phyloP scores from a whole-genome alignment of 2,797 vertebrate species.

The Tokudaia muenninki region DNA sequence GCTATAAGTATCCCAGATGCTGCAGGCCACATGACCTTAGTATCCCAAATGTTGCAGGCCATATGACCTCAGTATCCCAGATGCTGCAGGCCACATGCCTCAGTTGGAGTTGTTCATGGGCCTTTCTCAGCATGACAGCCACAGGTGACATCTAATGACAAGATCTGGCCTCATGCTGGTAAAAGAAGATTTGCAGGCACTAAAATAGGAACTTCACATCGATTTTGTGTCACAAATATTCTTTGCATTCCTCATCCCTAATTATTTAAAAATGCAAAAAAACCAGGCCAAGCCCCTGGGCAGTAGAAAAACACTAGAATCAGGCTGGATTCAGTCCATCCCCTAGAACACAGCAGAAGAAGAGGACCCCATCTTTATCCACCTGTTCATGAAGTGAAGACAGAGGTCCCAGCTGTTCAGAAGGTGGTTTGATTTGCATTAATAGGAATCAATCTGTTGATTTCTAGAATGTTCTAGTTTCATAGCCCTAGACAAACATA shows the following conservation, averaged over 20 bases:
- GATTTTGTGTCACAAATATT: neutral
- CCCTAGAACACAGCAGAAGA: neutral
- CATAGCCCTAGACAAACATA: neutral
- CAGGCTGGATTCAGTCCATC: fast-evolving
- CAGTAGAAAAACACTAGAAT: neutral
- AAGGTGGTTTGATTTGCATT: neutral
- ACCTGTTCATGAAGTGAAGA: neutral
- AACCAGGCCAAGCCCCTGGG: neutral
- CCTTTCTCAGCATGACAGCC: fast-evolving
- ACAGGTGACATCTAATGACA: fast-evolving
- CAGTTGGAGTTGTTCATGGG: neutral
- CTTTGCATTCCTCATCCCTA: neutral
- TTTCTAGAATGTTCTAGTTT: conserved; percentile 50
- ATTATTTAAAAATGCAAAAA: neutral
- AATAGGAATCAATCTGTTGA: neutral
- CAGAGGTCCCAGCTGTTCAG: neutral
- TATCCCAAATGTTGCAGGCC: neutral
- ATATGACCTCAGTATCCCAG: neutral
- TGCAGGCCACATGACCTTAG: neutral
- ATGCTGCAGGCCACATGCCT: neutral
- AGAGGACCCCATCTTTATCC: fast-evolving
- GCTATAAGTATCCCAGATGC: neutral
- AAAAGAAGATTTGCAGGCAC: neutral
- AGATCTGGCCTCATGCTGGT: no score
- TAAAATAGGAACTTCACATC: neutral